Evolutionary conservation across 1,140 invertebrate species (phyloP).

Genomic region (Pogonomyrmex barbatus): DNA sequence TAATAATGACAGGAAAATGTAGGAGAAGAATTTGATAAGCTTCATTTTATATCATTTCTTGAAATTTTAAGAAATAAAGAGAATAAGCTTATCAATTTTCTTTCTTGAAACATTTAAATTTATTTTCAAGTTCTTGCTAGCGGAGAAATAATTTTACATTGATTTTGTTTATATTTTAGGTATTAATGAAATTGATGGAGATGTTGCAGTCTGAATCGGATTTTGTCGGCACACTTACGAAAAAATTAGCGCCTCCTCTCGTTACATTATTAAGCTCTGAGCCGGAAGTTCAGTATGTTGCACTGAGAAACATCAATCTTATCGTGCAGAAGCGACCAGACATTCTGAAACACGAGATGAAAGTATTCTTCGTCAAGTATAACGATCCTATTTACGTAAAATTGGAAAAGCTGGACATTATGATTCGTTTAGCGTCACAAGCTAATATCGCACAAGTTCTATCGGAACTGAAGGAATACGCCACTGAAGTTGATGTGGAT

Average conservation of each 20-base stretch:
- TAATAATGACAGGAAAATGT: not conserved
- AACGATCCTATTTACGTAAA: conserved; percentile 99
- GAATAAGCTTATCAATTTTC: not conserved
- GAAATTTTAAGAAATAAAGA: conserved; percentile 25
- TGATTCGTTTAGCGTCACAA: conserved; percentile 99
- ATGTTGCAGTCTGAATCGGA: conserved; percentile 97
- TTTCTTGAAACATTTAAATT: conserved; percentile 2
- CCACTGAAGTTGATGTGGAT: conserved; percentile 99
- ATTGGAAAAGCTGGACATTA: conserved; percentile 99
- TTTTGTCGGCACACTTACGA: conserved; percentile 97
- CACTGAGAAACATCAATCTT: conserved; percentile 98
- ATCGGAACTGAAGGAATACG: conserved; percentile 99
- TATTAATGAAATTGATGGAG: conserved; percentile 99
- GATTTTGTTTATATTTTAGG: conserved; percentile 80
- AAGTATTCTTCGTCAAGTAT: conserved; percentile 99
- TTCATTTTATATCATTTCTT: not conserved
- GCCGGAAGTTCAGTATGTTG: conserved; percentile 99
- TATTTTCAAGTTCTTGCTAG: not conserved
- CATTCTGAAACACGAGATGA: conserved; percentile 99
- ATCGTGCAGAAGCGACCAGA: conserved; percentile 99
- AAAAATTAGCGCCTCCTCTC: conserved; percentile 99
- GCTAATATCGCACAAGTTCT: conserved; percentile 99
- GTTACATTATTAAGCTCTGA: conserved; percentile 99
- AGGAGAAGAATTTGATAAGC: not conserved
- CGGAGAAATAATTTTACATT: conserved; percentile 1